These are phyloP conservation scores for Acronicta leporina DNA, from an alignment of 2,888 invertebrate species.

Conservation along the genomic window DNA sequence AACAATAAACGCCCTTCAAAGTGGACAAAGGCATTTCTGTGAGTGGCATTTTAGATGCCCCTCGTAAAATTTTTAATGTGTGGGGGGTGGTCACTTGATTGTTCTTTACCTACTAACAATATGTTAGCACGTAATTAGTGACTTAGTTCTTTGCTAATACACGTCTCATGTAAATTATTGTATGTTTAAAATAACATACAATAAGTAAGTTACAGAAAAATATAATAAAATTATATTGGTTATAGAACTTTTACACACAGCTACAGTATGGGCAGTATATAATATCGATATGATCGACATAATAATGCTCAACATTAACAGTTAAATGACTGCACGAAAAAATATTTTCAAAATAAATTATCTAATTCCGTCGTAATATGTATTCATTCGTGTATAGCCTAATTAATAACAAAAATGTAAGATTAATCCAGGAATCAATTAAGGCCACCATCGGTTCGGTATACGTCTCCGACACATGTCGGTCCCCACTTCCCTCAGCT, in stretches of 20 bases:
- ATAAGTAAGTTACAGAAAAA: not conserved
- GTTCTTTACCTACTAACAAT: conserved; percentile 59
- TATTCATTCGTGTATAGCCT: conserved; percentile 43
- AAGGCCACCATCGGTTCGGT: conserved; percentile 87
- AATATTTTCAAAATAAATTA: too few relatives aligned
- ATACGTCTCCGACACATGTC: conserved; percentile 89
- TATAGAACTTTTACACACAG: not conserved
- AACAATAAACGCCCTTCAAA: conserved; percentile 86
- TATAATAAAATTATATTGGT: not conserved
- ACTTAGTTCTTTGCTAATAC: conserved; percentile 36
- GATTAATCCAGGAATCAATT: conserved; percentile 85
- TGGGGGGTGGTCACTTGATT: conserved; percentile 70
- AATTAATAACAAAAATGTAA: conserved; percentile 68
- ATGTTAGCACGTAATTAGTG: conserved; percentile 64
- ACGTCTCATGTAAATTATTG: too few relatives aligned
- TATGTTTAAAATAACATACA: too few relatives aligned
- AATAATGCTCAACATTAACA: too few relatives aligned
- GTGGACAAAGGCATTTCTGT: conserved; percentile 86
- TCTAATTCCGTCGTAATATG: not conserved
- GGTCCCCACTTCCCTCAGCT: conserved; percentile 89
- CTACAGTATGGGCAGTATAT: too few relatives aligned
- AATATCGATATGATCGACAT: too few relatives aligned
- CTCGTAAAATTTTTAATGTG: conserved; percentile 77
- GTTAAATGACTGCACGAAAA: too few relatives aligned
- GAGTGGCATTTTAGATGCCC: conserved; percentile 80